A percentile compares a stretch with the other conserved stretches of the same genome.
Conservation (phyloP, 2,113 vertebrate genomes). For the Ellobius talpinus region DNA sequence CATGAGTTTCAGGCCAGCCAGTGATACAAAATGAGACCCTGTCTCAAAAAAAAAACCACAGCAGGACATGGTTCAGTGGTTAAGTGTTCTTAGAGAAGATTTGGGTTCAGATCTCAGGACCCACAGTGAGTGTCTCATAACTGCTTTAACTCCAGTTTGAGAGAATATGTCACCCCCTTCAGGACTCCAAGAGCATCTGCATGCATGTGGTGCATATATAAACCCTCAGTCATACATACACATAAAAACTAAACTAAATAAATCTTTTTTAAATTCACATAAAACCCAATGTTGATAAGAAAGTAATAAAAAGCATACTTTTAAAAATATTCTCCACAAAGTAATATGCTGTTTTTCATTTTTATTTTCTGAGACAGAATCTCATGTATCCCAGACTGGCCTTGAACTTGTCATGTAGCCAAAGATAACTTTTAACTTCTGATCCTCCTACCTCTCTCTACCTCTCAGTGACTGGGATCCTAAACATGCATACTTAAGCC, state of each 20-base stretch:
- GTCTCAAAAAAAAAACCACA: neutral
- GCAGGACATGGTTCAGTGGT: too few species aligned
- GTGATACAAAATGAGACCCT: neutral
- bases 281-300: conserved; percentile 47
- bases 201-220: neutral
- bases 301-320: neutral
- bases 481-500: neutral
- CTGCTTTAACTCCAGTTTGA: neutral
- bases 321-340: neutral
- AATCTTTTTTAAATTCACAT: neutral
- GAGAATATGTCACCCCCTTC: neutral
- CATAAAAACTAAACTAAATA: neutral
- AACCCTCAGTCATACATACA: neutral
- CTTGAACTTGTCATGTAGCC: neutral
- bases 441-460: neutral
- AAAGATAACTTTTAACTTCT: neutral
- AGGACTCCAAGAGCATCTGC: neutral
- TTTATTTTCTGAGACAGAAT: neutral
- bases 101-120: neutral
- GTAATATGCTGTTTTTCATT: neutral
- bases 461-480: neutral
- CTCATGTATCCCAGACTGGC: neutral
- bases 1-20: neutral
- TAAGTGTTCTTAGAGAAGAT: neutral
- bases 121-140: neutral